Conservation (phyloP, 2,113 vertebrate genomes). For the Chrysemys picta region DNA sequence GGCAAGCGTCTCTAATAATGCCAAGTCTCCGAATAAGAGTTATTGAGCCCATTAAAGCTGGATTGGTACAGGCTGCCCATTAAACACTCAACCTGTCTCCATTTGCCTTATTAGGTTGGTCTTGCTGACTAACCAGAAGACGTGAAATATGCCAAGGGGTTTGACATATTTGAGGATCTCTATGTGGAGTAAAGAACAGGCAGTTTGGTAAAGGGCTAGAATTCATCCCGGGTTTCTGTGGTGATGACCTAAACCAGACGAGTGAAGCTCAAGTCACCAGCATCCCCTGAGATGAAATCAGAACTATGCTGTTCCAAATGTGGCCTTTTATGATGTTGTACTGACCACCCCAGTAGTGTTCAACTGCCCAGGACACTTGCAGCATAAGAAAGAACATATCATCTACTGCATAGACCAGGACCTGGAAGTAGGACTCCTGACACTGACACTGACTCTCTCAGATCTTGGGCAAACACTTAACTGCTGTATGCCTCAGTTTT, state of each 20-base stretch:
- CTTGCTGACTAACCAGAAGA: neutral
- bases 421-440: neutral
- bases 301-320: neutral
- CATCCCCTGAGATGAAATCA: neutral
- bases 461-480: neutral
- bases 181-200: conserved; percentile 2
- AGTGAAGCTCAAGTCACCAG: neutral
- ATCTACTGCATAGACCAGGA: neutral
- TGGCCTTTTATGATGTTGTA: neutral
- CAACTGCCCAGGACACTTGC: neutral
- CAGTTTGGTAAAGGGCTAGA: conserved; percentile 7
- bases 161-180: neutral
- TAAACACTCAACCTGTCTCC: neutral
- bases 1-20: neutral
- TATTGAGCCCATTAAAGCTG: neutral
- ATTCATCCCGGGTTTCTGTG: conserved; percentile 9
- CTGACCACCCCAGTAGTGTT: neutral
- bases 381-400: neutral
- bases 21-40: neutral
- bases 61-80: neutral
- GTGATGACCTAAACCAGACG: conserved; percentile 1
- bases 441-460: neutral
- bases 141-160: neutral
- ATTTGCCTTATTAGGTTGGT: neutral
- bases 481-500: neutral